These are phyloP conservation scores for Hymenopus coronatus DNA, from an alignment of 2,888 invertebrate species.

Conservation along the genomic window DNA sequence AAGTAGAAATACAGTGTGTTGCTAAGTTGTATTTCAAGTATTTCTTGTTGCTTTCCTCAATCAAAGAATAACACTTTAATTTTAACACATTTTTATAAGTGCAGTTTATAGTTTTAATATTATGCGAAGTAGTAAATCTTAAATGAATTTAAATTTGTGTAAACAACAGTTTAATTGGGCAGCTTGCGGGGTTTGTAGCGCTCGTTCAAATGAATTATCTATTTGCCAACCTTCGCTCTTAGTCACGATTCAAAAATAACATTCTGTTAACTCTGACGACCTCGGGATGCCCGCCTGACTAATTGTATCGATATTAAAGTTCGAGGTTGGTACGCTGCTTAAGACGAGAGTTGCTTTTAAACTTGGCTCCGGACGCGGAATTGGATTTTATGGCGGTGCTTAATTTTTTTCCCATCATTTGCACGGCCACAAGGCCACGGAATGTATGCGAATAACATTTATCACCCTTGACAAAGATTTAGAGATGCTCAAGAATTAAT, in stretches of 20 bases:
- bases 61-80: no score
- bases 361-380: background rate
- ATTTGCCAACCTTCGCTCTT: conserved; percentile 10
- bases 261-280: background rate
- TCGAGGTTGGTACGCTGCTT: background rate
- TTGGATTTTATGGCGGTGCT: background rate
- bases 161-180: no score
- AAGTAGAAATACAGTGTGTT: no score
- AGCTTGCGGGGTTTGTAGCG: background rate
- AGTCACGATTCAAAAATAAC: conserved; percentile 17
- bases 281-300: background rate
- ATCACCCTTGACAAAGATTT: background rate
- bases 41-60: no score
- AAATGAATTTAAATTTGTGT: no score
- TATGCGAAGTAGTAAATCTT: no score
- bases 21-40: no score
- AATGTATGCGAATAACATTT: background rate
- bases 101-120: no score
- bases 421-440: background rate
- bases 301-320: background rate
- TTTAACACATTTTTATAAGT: no score
- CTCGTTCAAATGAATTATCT: conserved; percentile 8
- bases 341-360: background rate
- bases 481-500: background rate
- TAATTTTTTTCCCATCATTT: background rate